Evolutionary conservation across 1,140 invertebrate genomes (phyloP).

Genomic region (Asobara japonica): DNA sequence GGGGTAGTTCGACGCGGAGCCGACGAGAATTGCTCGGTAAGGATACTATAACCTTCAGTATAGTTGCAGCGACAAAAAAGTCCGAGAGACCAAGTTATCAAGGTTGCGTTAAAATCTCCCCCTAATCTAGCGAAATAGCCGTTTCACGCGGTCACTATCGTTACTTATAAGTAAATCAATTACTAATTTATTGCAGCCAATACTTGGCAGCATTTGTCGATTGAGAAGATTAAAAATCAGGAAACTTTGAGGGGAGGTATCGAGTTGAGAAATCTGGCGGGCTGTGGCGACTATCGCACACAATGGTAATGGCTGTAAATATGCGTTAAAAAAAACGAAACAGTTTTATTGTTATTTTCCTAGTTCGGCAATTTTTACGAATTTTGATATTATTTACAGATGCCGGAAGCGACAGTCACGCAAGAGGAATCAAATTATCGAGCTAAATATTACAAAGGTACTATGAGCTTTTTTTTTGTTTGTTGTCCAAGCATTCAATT

Average conservation of each 20-base stretch:
- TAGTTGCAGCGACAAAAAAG: background rate
- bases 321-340: background rate
- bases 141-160: background rate
- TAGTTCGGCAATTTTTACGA: background rate
- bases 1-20: too few species aligned
- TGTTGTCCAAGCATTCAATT: background rate
- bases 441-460: background rate
- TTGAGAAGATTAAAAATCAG: background rate
- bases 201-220: background rate
- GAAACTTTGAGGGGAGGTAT: background rate
- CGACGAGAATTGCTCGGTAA: too few species aligned
- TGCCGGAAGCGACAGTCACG: background rate
- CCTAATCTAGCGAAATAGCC: background rate
- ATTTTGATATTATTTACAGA: background rate
- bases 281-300: background rate
- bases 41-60: too few species aligned
- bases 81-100: background rate
- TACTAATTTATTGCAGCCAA: background rate
- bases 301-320: background rate
- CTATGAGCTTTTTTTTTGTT: background rate
- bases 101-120: background rate
- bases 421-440: background rate
- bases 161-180: background rate
- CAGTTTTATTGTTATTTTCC: background rate
- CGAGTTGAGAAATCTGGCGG: constrained; percentile 4